phyloP scores from a whole-genome alignment of 1,140 invertebrate species.

The Orius laevigatus region DNA sequence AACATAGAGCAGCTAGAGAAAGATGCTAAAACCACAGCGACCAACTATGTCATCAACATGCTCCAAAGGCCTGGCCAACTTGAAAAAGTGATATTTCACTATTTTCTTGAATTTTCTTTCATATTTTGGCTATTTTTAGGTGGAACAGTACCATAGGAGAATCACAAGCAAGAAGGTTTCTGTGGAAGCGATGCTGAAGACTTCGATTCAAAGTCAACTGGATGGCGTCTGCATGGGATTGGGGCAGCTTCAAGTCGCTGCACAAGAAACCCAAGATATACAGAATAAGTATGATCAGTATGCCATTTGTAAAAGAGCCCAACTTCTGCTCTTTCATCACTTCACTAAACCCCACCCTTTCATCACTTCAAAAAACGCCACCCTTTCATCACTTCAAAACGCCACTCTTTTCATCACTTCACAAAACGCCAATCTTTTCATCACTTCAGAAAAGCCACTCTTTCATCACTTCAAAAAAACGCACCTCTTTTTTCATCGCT shows the following conservation, averaged over 20 bases:
- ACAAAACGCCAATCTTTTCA: too few species aligned
- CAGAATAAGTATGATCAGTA: slow-evolving; percentile 34
- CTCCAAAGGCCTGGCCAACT: slow-evolving; percentile 87
- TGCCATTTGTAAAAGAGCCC: too few species aligned
- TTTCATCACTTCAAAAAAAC: too few species aligned
- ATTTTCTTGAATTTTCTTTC: neutral
- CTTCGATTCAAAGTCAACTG: slow-evolving; percentile 94
- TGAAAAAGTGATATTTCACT: slow-evolving; percentile 66
- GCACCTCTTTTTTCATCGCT: too few species aligned
- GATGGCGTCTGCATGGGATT: slow-evolving; percentile 90
- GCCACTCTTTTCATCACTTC: too few species aligned
- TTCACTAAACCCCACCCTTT: too few species aligned
- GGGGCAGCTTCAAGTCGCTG: slow-evolving; percentile 68
- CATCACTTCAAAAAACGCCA: too few species aligned
- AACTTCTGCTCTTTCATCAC: too few species aligned
- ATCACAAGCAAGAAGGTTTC: slow-evolving; percentile 77
- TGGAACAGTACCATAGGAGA: slow-evolving; percentile 71
- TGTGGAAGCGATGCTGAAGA: slow-evolving; percentile 92
- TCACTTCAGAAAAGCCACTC: too few species aligned
- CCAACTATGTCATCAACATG: slow-evolving; percentile 84
- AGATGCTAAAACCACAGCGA: slow-evolving; percentile 66
- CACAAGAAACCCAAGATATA: slow-evolving; percentile 62
- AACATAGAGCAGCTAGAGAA: slow-evolving; percentile 51
- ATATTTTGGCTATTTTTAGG: slow-evolving; percentile 26
- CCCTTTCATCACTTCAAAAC: too few species aligned